Percentiles rank a stretch among this genome's conserved stretches.
Evolutionary conservation across 92 coral and sea anemone species (phyloP).

Genomic region (Siderastrea siderea): DNA sequence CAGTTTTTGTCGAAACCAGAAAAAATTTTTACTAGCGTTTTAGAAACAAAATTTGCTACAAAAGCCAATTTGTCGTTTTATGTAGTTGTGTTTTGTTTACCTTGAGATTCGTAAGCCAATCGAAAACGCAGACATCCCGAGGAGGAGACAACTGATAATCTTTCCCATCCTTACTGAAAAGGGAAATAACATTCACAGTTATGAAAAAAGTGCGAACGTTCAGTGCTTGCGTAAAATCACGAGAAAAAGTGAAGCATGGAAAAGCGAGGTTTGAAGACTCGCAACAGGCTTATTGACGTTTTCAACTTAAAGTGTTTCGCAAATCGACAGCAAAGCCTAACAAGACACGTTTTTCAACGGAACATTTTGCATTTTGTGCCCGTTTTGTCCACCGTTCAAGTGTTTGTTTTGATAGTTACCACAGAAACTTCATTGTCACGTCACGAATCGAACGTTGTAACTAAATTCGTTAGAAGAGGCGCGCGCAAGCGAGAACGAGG

Average conservation of each 20-base stretch:
- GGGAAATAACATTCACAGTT: constrained; percentile 1
- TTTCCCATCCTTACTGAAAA: constrained; percentile 63
- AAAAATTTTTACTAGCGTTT: no score
- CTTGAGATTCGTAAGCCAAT: constrained; percentile 72
- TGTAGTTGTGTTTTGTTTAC: background rate
- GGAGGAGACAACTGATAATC: constrained; percentile 72
- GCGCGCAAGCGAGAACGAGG: constrained; percentile 3
- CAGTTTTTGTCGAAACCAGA: no score
- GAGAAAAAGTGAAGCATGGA: background rate
- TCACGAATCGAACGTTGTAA: constrained; percentile 1
- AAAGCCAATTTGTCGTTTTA: no score
- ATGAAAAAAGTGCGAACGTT: background rate
- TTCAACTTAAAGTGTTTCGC: background rate
- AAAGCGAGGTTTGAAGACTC: background rate
- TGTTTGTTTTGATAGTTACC: background rate
- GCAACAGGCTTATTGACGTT: background rate
- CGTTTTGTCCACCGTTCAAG: background rate
- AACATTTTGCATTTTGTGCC: background rate
- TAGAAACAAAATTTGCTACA: no score
- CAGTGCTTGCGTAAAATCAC: background rate
- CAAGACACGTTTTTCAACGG: background rate
- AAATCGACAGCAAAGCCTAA: background rate
- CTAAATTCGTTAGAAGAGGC: background rate
- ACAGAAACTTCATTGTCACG: constrained; percentile 21
- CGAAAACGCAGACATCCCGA: constrained; percentile 50